Conservation (phyloP, 2,888 invertebrate genomes). For the Theodoxus fluviatilis region DNA sequence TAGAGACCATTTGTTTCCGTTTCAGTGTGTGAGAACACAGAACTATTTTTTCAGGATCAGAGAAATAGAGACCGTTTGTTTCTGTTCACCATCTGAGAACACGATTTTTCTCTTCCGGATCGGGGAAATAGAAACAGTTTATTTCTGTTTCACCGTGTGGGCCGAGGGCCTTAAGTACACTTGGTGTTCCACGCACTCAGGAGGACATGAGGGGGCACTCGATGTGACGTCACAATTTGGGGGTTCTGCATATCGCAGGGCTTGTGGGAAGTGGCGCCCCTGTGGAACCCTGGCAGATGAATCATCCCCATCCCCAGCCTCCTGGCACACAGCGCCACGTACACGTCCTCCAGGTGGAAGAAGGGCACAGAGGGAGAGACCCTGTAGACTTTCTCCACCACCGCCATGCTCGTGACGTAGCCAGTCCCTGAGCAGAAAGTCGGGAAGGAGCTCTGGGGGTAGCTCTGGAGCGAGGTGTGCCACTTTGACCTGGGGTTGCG, state of each 20-base stretch:
- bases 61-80: no score
- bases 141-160: neutral
- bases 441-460: constrained; percentile 44
- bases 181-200: constrained; percentile 5
- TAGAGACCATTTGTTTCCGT: no score
- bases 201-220: neutral
- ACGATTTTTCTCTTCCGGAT: neutral
- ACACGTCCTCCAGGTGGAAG: constrained; percentile 54
- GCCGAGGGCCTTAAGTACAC: neutral
- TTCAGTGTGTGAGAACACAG: no score
- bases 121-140: neutral
- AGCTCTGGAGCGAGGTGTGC: constrained; percentile 43
- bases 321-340: constrained; percentile 43
- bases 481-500: constrained; percentile 45
- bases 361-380: constrained; percentile 47
- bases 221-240: constrained; percentile 6
- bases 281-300: constrained; percentile 39
- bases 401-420: constrained; percentile 44
- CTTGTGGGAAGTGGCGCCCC: neutral
- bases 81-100: no score
- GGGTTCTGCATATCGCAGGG: neutral
- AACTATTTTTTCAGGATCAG: no score
- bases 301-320: constrained; percentile 37
- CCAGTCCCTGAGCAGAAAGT: constrained; percentile 52
- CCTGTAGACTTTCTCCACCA: constrained; percentile 38